Evolutionary conservation across 2,888 invertebrate species (phyloP).

Genomic region (Prosapia bicincta): DNA sequence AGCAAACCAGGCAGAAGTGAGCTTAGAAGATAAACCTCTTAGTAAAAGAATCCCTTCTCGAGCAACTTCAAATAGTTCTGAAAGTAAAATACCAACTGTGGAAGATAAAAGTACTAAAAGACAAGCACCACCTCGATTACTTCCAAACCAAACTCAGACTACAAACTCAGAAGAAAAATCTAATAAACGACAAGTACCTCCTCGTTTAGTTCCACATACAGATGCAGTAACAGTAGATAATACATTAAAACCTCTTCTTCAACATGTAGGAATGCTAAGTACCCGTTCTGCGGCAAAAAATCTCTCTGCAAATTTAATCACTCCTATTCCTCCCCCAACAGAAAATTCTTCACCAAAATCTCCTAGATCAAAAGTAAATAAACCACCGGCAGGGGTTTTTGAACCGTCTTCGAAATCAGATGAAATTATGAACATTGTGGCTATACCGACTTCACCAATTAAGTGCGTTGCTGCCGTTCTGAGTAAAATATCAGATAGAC

Average conservation of each 20-base stretch:
- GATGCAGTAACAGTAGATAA: background rate
- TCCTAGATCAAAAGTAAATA: slow-evolving; percentile 34
- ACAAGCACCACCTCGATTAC: background rate
- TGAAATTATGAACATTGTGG: slow-evolving; percentile 19
- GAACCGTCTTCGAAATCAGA: slow-evolving; percentile 53
- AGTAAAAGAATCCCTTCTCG: background rate
- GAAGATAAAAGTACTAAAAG: background rate
- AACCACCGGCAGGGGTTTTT: slow-evolving; percentile 64
- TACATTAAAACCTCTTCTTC: slow-evolving; percentile 1
- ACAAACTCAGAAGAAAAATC: background rate
- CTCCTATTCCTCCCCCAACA: slow-evolving; percentile 29
- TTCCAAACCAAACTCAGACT: background rate
- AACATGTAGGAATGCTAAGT: slow-evolving; percentile 22
- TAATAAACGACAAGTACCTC: background rate
- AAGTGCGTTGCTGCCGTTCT: slow-evolving; percentile 33
- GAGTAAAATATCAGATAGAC: slow-evolving; percentile 33
- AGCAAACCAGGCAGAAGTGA: slow-evolving; percentile 5
- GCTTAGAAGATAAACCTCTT: background rate
- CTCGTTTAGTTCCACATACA: slow-evolving; percentile 3
- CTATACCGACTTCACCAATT: slow-evolving; percentile 29
- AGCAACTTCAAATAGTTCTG: background rate
- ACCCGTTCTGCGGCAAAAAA: slow-evolving; percentile 25
- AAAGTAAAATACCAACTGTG: background rate
- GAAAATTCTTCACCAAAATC: slow-evolving; percentile 17
- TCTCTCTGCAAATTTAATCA: slow-evolving; percentile 20